Conservation (phyloP, 2,888 invertebrate species). For the Polydrusus cervinus region DNA sequence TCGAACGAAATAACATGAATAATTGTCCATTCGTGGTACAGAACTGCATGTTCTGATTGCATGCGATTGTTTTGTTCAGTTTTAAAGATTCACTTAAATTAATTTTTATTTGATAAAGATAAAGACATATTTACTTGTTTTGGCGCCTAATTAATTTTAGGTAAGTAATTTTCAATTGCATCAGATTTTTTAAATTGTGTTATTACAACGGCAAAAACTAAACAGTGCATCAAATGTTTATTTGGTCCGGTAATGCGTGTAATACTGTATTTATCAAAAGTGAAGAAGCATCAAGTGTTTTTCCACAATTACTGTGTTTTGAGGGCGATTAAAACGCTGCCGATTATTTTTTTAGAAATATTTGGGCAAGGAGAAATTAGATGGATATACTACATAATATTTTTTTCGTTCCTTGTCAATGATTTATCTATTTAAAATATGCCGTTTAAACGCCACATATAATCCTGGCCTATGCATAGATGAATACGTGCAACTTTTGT, state of each 20-base stretch:
- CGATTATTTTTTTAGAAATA: too few relatives aligned
- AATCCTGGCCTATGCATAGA: too few relatives aligned
- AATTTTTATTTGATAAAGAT: conserved; percentile 21
- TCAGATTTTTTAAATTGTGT: conserved; percentile 28
- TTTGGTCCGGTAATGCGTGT: neutral
- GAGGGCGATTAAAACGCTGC: too few relatives aligned
- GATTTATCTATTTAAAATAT: too few relatives aligned
- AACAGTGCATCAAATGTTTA: neutral
- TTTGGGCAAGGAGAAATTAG: too few relatives aligned
- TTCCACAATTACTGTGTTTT: too few relatives aligned
- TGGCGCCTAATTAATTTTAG: conserved; percentile 25
- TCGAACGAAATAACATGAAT: conserved; percentile 61
- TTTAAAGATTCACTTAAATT: neutral
- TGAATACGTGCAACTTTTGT: too few relatives aligned
- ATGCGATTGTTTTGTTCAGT: conserved; percentile 29
- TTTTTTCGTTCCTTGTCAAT: too few relatives aligned
- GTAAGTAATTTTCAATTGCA: conserved; percentile 27
- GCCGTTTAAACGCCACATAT: too few relatives aligned
- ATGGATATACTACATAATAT: too few relatives aligned
- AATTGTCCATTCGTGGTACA: neutral
- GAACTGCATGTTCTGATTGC: conserved; percentile 44
- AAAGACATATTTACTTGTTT: neutral
- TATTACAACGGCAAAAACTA: neutral
- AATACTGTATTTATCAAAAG: too few relatives aligned
- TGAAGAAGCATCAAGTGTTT: too few relatives aligned